Evolutionary conservation across 1,140 invertebrate species (phyloP).

Genomic region (Ptiloglossa arizonensis): DNA sequence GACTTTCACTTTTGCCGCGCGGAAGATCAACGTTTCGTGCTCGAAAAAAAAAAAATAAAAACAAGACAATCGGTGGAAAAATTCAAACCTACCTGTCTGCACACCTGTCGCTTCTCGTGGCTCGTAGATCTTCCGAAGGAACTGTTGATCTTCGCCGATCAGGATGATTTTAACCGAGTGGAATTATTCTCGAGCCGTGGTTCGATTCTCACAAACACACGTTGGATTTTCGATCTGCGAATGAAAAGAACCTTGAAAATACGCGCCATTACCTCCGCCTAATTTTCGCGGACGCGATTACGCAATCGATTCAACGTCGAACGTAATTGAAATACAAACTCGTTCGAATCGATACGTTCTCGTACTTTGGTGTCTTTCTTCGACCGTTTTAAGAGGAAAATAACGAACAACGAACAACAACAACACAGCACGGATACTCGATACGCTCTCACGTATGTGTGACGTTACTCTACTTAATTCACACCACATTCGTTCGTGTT

Average conservation of each 20-base stretch:
- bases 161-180: conserved; percentile 33
- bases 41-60: background rate
- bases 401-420: too few relatives aligned
- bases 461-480: too few relatives aligned
- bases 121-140: background rate
- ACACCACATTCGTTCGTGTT: too few relatives aligned
- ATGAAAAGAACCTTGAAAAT: conserved; percentile 35
- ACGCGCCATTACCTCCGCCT: background rate
- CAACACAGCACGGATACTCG: too few relatives aligned
- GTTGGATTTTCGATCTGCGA: conserved; percentile 7
- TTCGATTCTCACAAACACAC: conserved; percentile 50
- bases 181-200: conserved; percentile 43
- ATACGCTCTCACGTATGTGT: too few relatives aligned
- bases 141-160: conserved; percentile 18
- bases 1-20: conserved; percentile 34
- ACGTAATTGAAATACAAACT: too few relatives aligned
- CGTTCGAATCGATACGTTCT: too few relatives aligned
- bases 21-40: background rate
- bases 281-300: background rate
- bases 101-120: background rate
- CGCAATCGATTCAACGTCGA: background rate
- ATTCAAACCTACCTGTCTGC: conserved; percentile 6
- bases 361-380: too few relatives aligned
- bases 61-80: background rate
- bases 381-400: too few relatives aligned